Evolutionary conservation across 2,888 invertebrate species (phyloP), one percentile per base, ranked within the genome.

Genomic region (Noctua janthina): DNA sequence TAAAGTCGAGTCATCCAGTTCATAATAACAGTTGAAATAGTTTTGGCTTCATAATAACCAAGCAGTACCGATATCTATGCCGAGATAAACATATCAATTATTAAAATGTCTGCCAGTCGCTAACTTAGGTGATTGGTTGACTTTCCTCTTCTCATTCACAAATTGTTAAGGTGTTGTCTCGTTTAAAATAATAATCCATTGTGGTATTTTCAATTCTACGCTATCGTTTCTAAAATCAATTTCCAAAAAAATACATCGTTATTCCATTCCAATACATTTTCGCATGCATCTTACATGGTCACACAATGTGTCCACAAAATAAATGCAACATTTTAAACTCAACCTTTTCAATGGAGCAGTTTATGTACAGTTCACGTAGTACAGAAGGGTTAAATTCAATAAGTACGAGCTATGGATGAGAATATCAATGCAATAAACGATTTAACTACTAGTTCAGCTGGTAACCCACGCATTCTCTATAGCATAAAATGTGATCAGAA

Each of bases 361-460:
- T 54, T 51, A 70, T 64, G 17, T 56, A 23, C 46, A 49, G 20
- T 64, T n/a, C 39, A 68, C 68, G 43, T 68, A n/a, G 68, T 46
- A 46, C 72, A 39, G 29, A 56, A 79, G 54, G 46, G 6, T 51
- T 66, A 17, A 54, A 79, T 72, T 72, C 78, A 72, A 79, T 72
- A 79, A 56, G 35, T 17, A 13, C 54, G 29, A 49, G 46, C 29
- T 13, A 4, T 39, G 54, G 29, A 17, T 23, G 23, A 17, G 79
- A 79, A 66, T 79, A 56, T 29, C 64, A 79, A 79, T 56, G 66
- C 17, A 68, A 56, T 39, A 76, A 76, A 76, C 43, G 43, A 66
- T 54, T 78, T 72, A 35, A 56, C n/a, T 78, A 29, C 56, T 59
- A 29, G 13, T 78, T 76, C 23, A 20, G 35, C 23, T 54, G 20